Conservation (phyloP, 2,797 vertebrate genomes). For the Cirrhinus mrigala region DNA sequence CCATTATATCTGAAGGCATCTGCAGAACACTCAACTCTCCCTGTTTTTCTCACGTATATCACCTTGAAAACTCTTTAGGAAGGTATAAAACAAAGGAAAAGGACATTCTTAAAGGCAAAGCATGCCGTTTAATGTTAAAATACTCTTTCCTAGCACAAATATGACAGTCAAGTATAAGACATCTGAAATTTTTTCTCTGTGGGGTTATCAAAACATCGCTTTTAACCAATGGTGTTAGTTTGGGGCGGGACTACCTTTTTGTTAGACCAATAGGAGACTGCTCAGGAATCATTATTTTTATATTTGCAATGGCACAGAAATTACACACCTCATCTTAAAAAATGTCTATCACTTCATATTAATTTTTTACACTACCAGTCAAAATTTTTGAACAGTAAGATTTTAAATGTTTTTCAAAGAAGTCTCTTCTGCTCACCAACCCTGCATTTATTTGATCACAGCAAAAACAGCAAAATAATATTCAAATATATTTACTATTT, state of each 20-base stretch:
- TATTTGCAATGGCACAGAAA: background rate
- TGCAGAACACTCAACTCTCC: background rate
- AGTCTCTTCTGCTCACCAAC: too few relatives aligned
- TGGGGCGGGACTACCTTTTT: background rate
- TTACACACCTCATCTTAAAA: background rate
- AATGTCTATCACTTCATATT: background rate
- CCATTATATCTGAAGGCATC: background rate
- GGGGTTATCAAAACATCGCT: background rate
- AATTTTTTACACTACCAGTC: background rate
- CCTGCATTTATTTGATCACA: too few relatives aligned
- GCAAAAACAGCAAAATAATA: too few relatives aligned
- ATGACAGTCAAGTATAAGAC: background rate
- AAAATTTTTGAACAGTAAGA: too few relatives aligned
- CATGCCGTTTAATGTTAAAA: background rate
- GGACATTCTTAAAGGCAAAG: background rate
- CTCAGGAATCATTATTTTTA: background rate
- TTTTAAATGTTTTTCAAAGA: too few relatives aligned
- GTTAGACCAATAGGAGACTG: background rate
- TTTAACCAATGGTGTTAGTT: background rate
- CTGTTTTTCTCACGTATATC: background rate
- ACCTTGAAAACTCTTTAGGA: conserved; percentile 3
- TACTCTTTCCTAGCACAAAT: background rate
- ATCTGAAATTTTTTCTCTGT: background rate
- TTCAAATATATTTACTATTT: too few relatives aligned
- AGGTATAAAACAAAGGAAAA: background rate